These are phyloP conservation scores for Atrina japonica DNA, from an alignment of 2,888 invertebrate genomes.

Conservation along the genomic window DNA sequence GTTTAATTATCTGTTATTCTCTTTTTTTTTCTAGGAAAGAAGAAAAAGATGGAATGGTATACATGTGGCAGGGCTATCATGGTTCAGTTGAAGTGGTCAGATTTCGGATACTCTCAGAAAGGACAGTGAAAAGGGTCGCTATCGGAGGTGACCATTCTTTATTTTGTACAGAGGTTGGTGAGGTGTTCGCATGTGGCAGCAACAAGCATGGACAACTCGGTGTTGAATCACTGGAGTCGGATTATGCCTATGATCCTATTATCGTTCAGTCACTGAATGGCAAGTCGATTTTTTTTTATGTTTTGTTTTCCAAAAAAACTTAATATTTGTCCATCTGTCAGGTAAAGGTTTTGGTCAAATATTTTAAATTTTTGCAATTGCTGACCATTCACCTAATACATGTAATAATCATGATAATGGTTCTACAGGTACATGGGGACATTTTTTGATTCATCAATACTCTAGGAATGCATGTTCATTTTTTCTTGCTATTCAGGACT, in stretches of 20 bases:
- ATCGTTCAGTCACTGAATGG: conserved; percentile 63
- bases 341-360: no score
- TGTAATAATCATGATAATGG: no score
- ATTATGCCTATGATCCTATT: conserved; percentile 65
- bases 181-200: conserved; percentile 74
- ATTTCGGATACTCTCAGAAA: conserved; percentile 59
- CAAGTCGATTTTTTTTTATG: no score
- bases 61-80: conserved; percentile 71
- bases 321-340: no score
- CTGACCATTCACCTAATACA: no score
- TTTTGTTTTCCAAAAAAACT: no score
- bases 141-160: conserved; percentile 73
- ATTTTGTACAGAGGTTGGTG: conserved; percentile 70
- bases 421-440: no score
- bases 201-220: conserved; percentile 78
- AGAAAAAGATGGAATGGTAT: conserved; percentile 59
- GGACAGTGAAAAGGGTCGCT: conserved; percentile 62
- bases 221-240: conserved; percentile 54
- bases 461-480: no score
- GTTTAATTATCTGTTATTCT: no score
- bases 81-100: conserved; percentile 63
- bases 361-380: no score
- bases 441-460: no score
- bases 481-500: no score
- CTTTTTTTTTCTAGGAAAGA: conserved; percentile 57